phyloP scores from a whole-genome alignment of 2,888 invertebrate genomes.

The Celastrina argiolus region DNA sequence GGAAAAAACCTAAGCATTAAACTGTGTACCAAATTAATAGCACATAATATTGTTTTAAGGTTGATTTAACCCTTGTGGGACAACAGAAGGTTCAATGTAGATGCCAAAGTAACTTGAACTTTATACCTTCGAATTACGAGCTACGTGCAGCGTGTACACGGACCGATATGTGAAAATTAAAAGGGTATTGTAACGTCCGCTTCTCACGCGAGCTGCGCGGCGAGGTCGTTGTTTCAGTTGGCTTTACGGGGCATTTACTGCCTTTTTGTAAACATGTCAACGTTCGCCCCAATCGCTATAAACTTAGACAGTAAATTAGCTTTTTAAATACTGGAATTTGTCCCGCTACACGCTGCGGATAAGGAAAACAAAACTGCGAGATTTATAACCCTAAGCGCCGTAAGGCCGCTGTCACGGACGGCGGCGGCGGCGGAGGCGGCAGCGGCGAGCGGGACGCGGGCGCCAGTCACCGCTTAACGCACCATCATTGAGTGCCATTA shows the following conservation, averaged over 20 bases:
- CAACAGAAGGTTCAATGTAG: not conserved
- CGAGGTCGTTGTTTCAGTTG: slow-evolving; percentile 21
- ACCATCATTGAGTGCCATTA: too few relatives aligned
- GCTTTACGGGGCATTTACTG: slow-evolving; percentile 17
- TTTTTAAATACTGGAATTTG: slow-evolving; percentile 6
- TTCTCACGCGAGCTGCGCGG: slow-evolving; percentile 20
- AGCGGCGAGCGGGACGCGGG: too few relatives aligned
- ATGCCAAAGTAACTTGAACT: not conserved
- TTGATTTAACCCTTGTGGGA: not conserved
- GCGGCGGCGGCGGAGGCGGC: too few relatives aligned
- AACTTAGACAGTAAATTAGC: slow-evolving; percentile 7
- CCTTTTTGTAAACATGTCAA: slow-evolving; percentile 23
- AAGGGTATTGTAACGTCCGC: slow-evolving; percentile 45
- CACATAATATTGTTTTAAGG: not conserved
- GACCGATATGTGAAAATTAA: slow-evolving; percentile 59
- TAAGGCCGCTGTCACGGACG: too few relatives aligned
- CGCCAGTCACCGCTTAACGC: too few relatives aligned
- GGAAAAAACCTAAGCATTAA: not conserved
- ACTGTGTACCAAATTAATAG: not conserved
- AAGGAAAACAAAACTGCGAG: slow-evolving; percentile 10
- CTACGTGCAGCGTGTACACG: not conserved
- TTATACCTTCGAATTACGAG: not conserved
- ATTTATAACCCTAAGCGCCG: not conserved
- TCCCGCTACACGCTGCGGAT: not conserved
- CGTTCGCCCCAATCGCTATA: slow-evolving; percentile 6